Conservation (phyloP, 1,140 invertebrate species). For the Elysia chlorotica region DNA sequence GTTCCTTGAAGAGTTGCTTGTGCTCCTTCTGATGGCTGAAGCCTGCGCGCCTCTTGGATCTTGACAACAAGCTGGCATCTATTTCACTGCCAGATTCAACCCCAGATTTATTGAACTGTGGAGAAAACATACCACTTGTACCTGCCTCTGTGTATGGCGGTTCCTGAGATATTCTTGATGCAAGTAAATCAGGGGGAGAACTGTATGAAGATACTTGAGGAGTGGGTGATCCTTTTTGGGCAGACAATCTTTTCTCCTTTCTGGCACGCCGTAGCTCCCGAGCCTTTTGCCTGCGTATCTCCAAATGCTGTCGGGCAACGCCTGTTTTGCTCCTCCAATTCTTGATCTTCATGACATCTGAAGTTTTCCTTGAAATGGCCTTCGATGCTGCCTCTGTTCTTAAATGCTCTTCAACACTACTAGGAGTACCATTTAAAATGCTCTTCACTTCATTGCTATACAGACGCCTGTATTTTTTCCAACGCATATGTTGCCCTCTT, state of each 20-base stretch:
- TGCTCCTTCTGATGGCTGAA: slow-evolving; percentile 26
- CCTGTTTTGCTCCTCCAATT: slow-evolving; percentile 48
- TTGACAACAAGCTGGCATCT: slow-evolving; percentile 1
- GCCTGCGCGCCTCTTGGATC: slow-evolving; percentile 16
- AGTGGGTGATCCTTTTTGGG: too few relatives aligned
- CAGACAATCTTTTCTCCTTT: too few relatives aligned
- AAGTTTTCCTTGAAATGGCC: slow-evolving; percentile 46
- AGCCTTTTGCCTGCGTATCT: too few relatives aligned
- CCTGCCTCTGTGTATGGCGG: not conserved
- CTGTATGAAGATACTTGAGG: not conserved
- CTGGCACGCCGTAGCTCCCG: too few relatives aligned
- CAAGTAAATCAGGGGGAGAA: too few relatives aligned
- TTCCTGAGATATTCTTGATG: too few relatives aligned
- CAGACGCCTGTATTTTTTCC: slow-evolving; percentile 46
- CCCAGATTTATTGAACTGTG: not conserved
- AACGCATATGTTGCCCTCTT: slow-evolving; percentile 48
- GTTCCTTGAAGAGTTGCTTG: slow-evolving; percentile 33
- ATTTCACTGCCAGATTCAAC: not conserved
- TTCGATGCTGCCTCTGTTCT: too few relatives aligned
- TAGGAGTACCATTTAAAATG: slow-evolving; percentile 10
- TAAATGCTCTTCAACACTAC: not conserved
- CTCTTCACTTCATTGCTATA: slow-evolving; percentile 40
- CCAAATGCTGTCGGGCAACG: too few relatives aligned
- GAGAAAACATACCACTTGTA: not conserved
- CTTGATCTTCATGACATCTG: slow-evolving; percentile 53